These are phyloP conservation scores for Scaptomyza reducta DNA, from an alignment of 2,888 invertebrate species.

Conservation along the genomic window DNA sequence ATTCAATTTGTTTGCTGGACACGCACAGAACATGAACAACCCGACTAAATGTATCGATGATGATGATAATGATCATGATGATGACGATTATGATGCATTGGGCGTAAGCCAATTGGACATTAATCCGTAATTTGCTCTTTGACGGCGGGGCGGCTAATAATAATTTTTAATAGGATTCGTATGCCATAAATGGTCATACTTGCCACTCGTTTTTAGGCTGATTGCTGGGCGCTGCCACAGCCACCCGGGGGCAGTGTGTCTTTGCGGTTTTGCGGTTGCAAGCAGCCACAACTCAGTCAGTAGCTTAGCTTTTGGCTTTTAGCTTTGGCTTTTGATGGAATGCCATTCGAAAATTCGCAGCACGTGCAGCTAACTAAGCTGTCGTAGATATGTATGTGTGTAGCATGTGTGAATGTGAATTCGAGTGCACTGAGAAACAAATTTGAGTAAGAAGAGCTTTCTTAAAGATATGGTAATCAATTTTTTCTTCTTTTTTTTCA, in stretches of 20 bases:
- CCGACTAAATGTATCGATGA: conserved; percentile 4
- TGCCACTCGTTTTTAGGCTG: conserved; percentile 63
- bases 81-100: conserved; percentile 16
- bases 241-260: neutral
- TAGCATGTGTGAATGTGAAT: conserved; percentile 1
- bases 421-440: neutral
- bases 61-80: conserved; percentile 4
- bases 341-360: conserved; percentile 63
- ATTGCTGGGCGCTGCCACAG: conserved; percentile 20
- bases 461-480: no score
- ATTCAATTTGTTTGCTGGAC: conserved; percentile 57
- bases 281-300: conserved; percentile 3
- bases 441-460: no score
- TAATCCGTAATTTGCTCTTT: conserved; percentile 75
- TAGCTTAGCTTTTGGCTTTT: conserved; percentile 20
- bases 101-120: conserved; percentile 60
- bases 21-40: conserved; percentile 38
- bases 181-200: conserved; percentile 69
- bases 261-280: no score
- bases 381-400: neutral
- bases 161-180: conserved; percentile 75
- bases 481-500: no score
- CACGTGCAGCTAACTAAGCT: conserved; percentile 61
- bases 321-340: conserved; percentile 62
- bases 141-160: conserved; percentile 65